phyloP scores from a whole-genome alignment of 2,888 invertebrate genomes.

The Cheilosia vulpina region DNA sequence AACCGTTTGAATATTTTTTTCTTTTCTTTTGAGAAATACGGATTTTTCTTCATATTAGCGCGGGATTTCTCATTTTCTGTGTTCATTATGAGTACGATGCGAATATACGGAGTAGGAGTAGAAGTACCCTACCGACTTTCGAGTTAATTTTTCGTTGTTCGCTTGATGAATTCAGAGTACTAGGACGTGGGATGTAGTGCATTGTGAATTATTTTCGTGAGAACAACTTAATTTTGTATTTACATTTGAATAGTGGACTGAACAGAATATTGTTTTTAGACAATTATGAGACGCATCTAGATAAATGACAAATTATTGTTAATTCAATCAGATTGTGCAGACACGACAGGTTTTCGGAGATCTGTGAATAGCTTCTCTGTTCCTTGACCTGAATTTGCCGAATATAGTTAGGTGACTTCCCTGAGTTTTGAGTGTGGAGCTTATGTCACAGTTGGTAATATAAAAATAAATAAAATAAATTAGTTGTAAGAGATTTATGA shows the following conservation, averaged over 20 bases:
- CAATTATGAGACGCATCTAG: constrained; percentile 3
- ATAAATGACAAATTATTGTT: constrained; percentile 17
- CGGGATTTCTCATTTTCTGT: constrained; percentile 9
- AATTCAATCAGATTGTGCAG: background rate
- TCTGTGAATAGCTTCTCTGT: background rate
- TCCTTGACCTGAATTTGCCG: constrained; percentile 36
- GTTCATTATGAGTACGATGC: constrained; percentile 15
- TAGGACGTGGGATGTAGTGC: constrained; percentile 66
- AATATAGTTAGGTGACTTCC: constrained; percentile 8
- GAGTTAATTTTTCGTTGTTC: constrained; percentile 36
- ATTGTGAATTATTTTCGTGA: constrained; percentile 51
- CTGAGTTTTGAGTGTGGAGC: background rate
- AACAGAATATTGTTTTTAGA: background rate
- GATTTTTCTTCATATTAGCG: constrained; percentile 21
- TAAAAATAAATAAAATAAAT: constrained; percentile 2
- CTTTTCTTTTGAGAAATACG: background rate
- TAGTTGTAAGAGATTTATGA: background rate
- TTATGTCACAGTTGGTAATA: background rate
- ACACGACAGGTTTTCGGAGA: background rate
- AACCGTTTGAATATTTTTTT: constrained; percentile 38
- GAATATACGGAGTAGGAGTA: background rate
- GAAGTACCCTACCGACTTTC: constrained; percentile 25
- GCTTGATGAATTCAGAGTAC: constrained; percentile 46
- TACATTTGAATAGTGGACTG: background rate
- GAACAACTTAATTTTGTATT: constrained; percentile 44